Base-by-base conservation (phyloP, 2,888 invertebrate species). In the Chrysolina haemoptera region DNA sequence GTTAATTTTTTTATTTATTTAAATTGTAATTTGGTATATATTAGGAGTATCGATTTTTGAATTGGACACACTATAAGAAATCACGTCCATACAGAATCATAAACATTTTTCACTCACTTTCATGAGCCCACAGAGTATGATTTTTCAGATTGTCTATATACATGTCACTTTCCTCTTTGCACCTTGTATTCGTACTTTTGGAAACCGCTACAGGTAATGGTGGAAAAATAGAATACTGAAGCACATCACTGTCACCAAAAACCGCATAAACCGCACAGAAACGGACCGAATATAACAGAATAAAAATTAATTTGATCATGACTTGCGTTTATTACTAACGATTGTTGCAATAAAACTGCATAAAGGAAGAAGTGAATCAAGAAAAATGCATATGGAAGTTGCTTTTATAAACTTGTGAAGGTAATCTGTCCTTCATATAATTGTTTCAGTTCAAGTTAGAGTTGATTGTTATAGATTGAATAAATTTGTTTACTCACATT, bases 111-210 rank as follows among this genome's bases (percentile, higher is more conserved):
- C 35, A 76, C 77, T 79, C 77, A 82, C 82, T 82, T 77, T 82
- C 82, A 68, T 82, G 79, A 0, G 82, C 82, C 82, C 82, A 82
- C 14, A 82, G 72, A 1, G 82, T 81, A 46, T 78, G 79, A 72
- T 82, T 82, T 63, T 78, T 81, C 67, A 82, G 75, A 74, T 73
- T 80, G 76, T 82, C 81, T 74, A 79, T 75, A 72, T 80, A 82
- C 55, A 78, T 62, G 66, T 82, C 81, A 76, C 82, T 82, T 18
- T 82, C 78, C 62, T 81, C 79, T 64, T 77, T 76, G 63, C 82
- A 82, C 72, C 80, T 79, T n/a, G 77, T 63, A 76, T 82, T 82
- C 41, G 75, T 72, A 79, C 79, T 82, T 71, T 80, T 81, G 9
- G 78, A 73, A 50, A 82, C 81, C 9, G 80, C 77, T 8, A 82